Evolutionary conservation across 2,888 invertebrate species (phyloP), one percentile per base, ranked within the genome.

Genomic region (Drepanosiphum platanoidis): DNA sequence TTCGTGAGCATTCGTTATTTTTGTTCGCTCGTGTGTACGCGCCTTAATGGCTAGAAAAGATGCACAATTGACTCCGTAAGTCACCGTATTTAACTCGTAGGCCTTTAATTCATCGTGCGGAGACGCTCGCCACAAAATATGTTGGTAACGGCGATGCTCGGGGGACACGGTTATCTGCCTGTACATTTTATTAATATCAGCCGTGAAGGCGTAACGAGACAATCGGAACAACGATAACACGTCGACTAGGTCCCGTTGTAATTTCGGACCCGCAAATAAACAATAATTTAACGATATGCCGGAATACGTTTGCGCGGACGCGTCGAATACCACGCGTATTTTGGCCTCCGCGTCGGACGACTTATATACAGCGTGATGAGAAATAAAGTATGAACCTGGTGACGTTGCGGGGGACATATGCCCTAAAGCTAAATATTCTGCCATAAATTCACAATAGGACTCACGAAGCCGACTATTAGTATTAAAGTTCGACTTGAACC

Each of bases 1-100:
- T 39, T 39, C 39, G 39, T 39, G 39, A 39, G 39, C 39, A 39
- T 39, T 39, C 39, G 39, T 39, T 39, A 39, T 39, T 39, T 39
- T 39, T 39, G 39, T 39, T 39, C 39, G 39, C 39, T 39, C 39
- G 39, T 39, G 39, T 39, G 39, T 39, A 39, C 39, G 70, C n/a
- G 86, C 87, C 70, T 88, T 46, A 5, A 87, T 88, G 1, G 89
- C 88, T n/a, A 88, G 78, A 87, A 86, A 89, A 27, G 89, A 88
- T 5, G 88, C 4, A 84, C 34, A 22, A 64, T 86, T 22, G 88
- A n/a, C n/a, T n/a, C n/a, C n/a, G n/a, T n/a, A n/a, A n/a, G n/a
- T n/a, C n/a, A n/a, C n/a, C n/a, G n/a, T 87, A 3, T 88, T 88
- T 0, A 89, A 89, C 74, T 90, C 90, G 1, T 89, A 89, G 4